A percentile compares a stretch with the other conserved stretches of the same genome.
phyloP scores from a whole-genome alignment of 2,888 invertebrate species.

The Leucoma salicis region DNA sequence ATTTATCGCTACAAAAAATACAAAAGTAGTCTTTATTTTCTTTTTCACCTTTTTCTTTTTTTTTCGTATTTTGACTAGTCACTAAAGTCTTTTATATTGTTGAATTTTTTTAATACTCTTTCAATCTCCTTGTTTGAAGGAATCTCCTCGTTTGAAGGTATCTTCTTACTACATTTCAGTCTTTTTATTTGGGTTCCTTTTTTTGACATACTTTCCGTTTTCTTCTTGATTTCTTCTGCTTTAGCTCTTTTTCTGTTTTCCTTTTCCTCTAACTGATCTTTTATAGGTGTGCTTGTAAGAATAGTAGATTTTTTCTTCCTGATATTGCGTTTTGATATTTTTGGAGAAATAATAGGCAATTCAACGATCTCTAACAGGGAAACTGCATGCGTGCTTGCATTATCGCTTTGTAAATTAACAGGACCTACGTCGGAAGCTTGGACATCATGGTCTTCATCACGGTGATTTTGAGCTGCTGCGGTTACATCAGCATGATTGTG shows the following conservation, averaged over 20 bases:
- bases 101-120: slow-evolving; percentile 9
- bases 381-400: slow-evolving; percentile 15
- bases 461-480: slow-evolving; percentile 6
- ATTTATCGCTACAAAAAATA: slow-evolving; percentile 13
- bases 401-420: slow-evolving; percentile 15
- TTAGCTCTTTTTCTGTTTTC: slow-evolving; percentile 18
- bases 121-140: slow-evolving; percentile 7
- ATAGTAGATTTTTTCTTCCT: slow-evolving; percentile 20
- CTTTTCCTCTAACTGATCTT: slow-evolving; percentile 18
- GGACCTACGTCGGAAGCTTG: slow-evolving; percentile 15
- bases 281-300: slow-evolving; percentile 17
- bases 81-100: slow-evolving; percentile 6
- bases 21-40: slow-evolving; percentile 4
- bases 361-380: slow-evolving; percentile 14
- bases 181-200: slow-evolving; percentile 3
- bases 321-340: slow-evolving; percentile 14
- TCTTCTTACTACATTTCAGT: slow-evolving; percentile 5
- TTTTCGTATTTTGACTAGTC: slow-evolving; percentile 6
- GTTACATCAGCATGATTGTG: not conserved
- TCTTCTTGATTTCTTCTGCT: slow-evolving; percentile 9
- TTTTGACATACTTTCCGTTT: slow-evolving; percentile 2
- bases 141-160: too few relatives aligned
- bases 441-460: slow-evolving; percentile 10
- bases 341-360: slow-evolving; percentile 15
- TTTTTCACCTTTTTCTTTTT: slow-evolving; percentile 2